A percentile compares a stretch with the other conserved stretches of the same genome.
Evolutionary conservation across 2,888 invertebrate species (phyloP).

Genomic region (Tanytarsus gracilentus): DNA sequence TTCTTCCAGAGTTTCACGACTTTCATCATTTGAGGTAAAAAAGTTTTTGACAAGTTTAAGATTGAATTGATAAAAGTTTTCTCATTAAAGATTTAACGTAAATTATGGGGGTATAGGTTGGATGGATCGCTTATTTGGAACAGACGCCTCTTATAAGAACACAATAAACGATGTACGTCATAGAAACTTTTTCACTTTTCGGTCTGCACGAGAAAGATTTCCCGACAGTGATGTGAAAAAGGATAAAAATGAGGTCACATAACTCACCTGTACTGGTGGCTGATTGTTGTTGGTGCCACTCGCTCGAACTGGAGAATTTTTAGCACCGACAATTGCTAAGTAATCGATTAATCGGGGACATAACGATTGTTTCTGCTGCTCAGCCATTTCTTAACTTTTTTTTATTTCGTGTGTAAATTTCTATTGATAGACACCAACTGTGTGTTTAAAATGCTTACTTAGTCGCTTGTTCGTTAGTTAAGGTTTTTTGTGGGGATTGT

Average conservation of each 20-base stretch:
- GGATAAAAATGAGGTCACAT: too few species aligned
- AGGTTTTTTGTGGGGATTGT: too few species aligned
- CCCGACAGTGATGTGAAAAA: background rate
- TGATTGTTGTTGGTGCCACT: conserved; percentile 48
- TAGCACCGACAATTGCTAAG: conserved; percentile 90
- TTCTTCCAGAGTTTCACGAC: conserved; percentile 19
- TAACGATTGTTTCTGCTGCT: conserved; percentile 67
- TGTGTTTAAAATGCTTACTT: too few species aligned
- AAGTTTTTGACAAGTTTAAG: background rate
- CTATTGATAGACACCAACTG: conserved; percentile 19
- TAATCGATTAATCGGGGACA: conserved; percentile 91
- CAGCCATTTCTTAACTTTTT: conserved; percentile 40
- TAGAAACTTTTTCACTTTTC: background rate
- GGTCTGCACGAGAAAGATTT: background rate
- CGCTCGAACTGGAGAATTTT: conserved; percentile 56
- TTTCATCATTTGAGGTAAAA: conserved; percentile 22
- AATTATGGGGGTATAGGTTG: background rate
- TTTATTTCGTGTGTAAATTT: background rate
- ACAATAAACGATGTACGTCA: background rate
- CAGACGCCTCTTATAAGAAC: background rate
- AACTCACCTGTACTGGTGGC: conserved; percentile 65
- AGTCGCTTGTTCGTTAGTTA: too few species aligned
- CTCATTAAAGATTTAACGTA: background rate
- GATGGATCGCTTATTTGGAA: background rate
- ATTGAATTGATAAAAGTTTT: background rate